These are phyloP conservation scores for human (Homo sapiens) DNA, from an alignment of 2,113 vertebrate genomes.

Conservation along the genomic window GRCh38 chr1:51612001-51612500, in stretches of 20 bases:
- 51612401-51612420: background rate
- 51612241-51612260: background rate
- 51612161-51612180: background rate
- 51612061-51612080: constrained; percentile 5
- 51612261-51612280: background rate
- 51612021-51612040: constrained; percentile 12
- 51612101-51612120: constrained; percentile 36
- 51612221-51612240: constrained; percentile 17
- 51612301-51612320: background rate
- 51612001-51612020: background rate
- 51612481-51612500: constrained; percentile 4
- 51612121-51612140: constrained; percentile 52
- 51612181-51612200: background rate
- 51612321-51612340: constrained; percentile 33
- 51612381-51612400: background rate
- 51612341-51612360: background rate
- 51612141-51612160: background rate
- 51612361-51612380: background rate
- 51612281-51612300: background rate
- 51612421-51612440: constrained; percentile 22
- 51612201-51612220: background rate
- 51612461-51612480: background rate
- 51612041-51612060: constrained; percentile 24
- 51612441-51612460: background rate
- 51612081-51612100: background rate